Percentiles rank a stretch among this genome's conserved stretches.
phyloP scores from a whole-genome alignment of 2,113 vertebrate genomes.

The Panthera uncia region DNA sequence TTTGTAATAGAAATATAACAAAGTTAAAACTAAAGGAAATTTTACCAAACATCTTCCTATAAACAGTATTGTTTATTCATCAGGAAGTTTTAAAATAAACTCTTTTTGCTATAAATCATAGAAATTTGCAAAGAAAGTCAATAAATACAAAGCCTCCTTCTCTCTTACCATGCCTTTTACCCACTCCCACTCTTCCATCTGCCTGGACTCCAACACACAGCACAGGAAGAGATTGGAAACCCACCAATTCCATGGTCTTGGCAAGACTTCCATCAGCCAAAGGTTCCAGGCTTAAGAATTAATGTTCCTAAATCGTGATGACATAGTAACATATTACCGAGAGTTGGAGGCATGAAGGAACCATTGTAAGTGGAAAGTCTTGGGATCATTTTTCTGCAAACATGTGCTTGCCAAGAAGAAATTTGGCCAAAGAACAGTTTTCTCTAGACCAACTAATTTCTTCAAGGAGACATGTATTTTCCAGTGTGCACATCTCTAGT shows the following conservation, averaged over 20 bases:
- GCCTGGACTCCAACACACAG: not conserved
- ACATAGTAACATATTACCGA: not conserved
- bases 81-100: conserved; percentile 31
- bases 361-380: not conserved
- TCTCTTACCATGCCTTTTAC: not conserved
- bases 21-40: not conserved
- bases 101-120: not conserved
- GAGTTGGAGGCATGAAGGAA: not conserved
- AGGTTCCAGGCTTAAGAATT: not conserved
- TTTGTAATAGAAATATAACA: conserved; percentile 11
- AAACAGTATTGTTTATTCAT: not conserved
- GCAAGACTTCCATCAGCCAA: not conserved
- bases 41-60: not conserved
- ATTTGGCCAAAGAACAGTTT: not conserved
- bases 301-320: not conserved
- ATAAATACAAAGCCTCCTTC: conserved; percentile 10
- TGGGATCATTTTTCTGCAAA: not conserved
- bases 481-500: not conserved
- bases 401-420: not conserved
- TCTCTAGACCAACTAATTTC: not conserved
- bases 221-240: conserved; percentile 3
- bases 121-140: conserved; percentile 28
- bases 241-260: not conserved
- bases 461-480: not conserved
- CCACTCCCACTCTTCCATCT: conserved; percentile 52